A percentile compares a stretch with the other conserved stretches of the same genome.
Conservation (phyloP, 2,888 invertebrate species). For the Tillus elongatus region DNA sequence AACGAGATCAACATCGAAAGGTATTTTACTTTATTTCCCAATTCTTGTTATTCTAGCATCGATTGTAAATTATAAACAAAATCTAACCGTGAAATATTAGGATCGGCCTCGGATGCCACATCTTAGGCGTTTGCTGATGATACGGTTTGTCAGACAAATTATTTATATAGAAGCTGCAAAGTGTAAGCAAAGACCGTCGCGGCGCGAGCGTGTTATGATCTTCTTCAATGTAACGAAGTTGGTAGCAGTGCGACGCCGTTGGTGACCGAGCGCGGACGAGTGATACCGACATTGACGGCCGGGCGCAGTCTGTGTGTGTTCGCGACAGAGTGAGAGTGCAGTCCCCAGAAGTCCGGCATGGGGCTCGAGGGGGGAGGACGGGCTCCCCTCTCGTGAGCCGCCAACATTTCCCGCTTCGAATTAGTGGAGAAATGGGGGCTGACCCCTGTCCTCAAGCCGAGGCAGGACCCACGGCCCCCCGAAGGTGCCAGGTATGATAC, state of each 20-base stretch:
- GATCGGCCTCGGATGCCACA: too few species aligned
- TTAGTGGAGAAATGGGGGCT: conserved; percentile 97
- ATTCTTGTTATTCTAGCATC: too few species aligned
- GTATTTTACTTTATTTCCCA: too few species aligned
- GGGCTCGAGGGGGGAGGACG: conserved; percentile 54
- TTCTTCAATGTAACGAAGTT: too few species aligned
- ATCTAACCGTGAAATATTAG: too few species aligned
- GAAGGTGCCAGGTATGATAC: conserved; percentile 71
- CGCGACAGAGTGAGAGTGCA: conserved; percentile 41
- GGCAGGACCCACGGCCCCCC: conserved; percentile 84
- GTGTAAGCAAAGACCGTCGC: too few species aligned
- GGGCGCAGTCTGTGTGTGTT: conserved; percentile 42
- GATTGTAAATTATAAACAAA: too few species aligned
- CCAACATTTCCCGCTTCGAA: conserved; percentile 96
- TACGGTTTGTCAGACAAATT: too few species aligned
- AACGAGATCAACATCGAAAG: too few species aligned
- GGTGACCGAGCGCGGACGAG: conserved; percentile 32
- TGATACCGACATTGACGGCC: conserved; percentile 33
- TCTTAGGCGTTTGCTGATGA: too few species aligned
- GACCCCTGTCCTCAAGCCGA: conserved; percentile 94
- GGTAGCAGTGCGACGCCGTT: conserved; percentile 37
- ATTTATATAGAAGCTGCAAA: too few species aligned
- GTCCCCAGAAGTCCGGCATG: conserved; percentile 46
- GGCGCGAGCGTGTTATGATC: too few species aligned
- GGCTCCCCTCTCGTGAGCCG: conserved; percentile 58